Evolutionary conservation across 2,113 vertebrate genomes (phyloP), one percentile per base, ranked within the genome.

Genomic region (Dryoscopus gambensis): DNA sequence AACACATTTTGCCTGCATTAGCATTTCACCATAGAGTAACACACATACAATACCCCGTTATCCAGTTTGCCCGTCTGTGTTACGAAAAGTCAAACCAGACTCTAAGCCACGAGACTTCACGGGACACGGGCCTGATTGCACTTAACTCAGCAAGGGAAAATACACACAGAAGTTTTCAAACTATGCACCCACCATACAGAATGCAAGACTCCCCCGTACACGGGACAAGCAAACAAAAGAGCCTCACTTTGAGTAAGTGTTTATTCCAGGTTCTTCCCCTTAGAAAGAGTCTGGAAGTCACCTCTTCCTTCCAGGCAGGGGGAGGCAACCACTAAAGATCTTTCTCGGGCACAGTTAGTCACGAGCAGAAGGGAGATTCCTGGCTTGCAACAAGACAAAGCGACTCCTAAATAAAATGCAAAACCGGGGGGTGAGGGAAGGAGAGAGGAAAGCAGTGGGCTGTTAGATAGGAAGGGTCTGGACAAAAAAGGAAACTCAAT

Each of bases 21-120:
- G 73, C 89, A 80, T 94, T 95, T 90, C 90, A 74, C 81, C 46
- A 39, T 65, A 21, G 19, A 64, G 78, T 22, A 96, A 90, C 1
- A 2, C 0, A 1, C 64, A 63, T 22, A 96, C 87, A 94, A 95
- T 86, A 84, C 49, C 42, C 82, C 71, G 75, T 57, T 96, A 96
- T 75, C 87, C 75, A 88, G 62, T 88, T 55, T 83, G 79, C 49
- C 75, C 13, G 2, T 47, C 90, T 81, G 62, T 50, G 50, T 94
- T 91, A 96, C 6, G 16, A 73, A 91, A 80, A 96, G 82, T 93
- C 93, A 88, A 90, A 92, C 83, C n/a, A 59, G 64, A 91, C 69
- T 77, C 86, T 42, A 37, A 74, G 75, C 64, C 28, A 37, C 25
- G n/a, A 76, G 82, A 85, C 85, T 96, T 93, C 89, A 93, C 12